Base-by-base conservation (phyloP, 2,888 invertebrate genomes). In the Mimas tiliae region DNA sequence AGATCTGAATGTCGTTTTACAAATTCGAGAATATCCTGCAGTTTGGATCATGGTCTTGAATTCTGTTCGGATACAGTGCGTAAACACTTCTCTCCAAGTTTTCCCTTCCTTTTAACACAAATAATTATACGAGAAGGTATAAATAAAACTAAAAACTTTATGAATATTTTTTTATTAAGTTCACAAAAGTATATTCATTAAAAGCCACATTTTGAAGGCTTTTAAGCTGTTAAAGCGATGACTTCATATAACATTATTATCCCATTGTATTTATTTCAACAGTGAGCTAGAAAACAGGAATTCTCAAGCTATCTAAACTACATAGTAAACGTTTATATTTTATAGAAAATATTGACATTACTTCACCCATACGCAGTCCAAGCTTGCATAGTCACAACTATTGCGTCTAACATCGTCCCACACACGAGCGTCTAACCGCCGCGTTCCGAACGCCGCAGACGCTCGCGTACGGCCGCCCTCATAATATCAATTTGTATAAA, bases 161-260 rank as follows among this genome's bases (percentile, higher is more conserved):
- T 86, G 84, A 87, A 85, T 84, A 82, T 90, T 92, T 92, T 91
- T 92, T 92, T 92, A 92, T 93, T 93, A 93, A 91, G 91, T 92
- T 92, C 93, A 93, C 93, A 93, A 93, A 93, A 93, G 86, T 89
- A 50, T 74, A 90, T 89, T 91, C 82, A 88, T 90, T 89, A 91
- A 93, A 93, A 93, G 93, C 93, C 93, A 93, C 93, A 93, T 89
- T 90, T 82, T 84, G 87, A 91, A 93, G 93, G 93, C 93, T 93
- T 92, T 91, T 87, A 93, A 92, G 92, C 93, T 91, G 91, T 90
- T 85, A 85, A 91, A 93, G 93, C 93, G 88, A 85, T 86, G 88
- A 85, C 86, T 70, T 70, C 79, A 73, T 73, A 81, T 83, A 83
- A 79, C 77, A 80, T 79, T 80, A 77, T 77, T 79, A 74, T 75